Percentiles rank a stretch among this genome's conserved stretches.
phyloP scores from a whole-genome alignment of 2,797 vertebrate genomes.

The Galagoides demidoff region DNA sequence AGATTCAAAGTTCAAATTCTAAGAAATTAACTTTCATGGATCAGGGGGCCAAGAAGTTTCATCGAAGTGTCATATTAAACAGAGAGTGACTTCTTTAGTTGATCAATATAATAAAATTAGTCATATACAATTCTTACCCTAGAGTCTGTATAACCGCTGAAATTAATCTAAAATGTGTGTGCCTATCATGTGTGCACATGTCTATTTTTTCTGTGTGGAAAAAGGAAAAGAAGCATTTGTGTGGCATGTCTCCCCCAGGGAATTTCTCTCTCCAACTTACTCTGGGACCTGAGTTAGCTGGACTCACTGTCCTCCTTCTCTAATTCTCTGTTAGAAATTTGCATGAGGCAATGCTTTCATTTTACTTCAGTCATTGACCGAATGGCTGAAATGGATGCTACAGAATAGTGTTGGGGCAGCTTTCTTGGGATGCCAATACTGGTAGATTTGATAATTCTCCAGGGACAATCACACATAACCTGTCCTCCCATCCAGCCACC shows the following conservation, averaged over 20 bases:
- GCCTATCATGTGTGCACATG: neutral
- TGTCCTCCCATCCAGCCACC: neutral
- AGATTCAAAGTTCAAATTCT: conserved; percentile 46
- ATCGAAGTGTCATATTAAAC: neutral
- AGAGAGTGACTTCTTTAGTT: neutral
- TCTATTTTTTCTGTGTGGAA: neutral
- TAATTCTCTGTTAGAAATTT: neutral
- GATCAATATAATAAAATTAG: neutral
- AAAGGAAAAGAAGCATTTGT: neutral
- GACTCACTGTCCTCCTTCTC: neutral
- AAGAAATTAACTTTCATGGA: neutral
- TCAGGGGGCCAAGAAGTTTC: neutral
- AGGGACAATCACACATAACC: neutral
- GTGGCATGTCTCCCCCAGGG: neutral
- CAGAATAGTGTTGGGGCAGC: neutral
- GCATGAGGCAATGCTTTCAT: neutral
- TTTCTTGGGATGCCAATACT: neutral
- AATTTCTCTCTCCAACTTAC: neutral
- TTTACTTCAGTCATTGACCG: neutral
- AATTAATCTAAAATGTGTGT: neutral
- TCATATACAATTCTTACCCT: neutral
- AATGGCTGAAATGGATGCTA: neutral
- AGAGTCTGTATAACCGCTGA: neutral
- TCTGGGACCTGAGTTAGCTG: neutral
- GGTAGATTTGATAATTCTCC: neutral